phyloP scores from a whole-genome alignment of 2,797 vertebrate genomes.

The Dendrocincla tyrannina region DNA sequence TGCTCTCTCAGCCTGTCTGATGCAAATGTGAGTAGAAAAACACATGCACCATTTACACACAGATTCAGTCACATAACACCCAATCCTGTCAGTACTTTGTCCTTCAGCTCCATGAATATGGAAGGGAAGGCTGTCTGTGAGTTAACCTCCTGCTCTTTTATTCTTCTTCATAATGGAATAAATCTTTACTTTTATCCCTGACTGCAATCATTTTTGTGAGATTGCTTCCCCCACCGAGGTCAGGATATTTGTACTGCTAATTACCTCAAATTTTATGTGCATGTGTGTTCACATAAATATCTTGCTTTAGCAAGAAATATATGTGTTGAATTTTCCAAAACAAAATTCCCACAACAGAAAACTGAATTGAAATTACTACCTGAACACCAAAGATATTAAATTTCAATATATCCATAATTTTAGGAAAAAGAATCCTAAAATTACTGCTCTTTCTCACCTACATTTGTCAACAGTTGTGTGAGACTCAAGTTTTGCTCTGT shows the following conservation, averaged over 20 bases:
- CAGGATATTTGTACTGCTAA: background rate
- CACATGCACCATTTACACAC: background rate
- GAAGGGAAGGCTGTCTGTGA: background rate
- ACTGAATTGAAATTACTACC: background rate
- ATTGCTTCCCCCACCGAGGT: background rate
- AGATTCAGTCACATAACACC: too few relatives aligned
- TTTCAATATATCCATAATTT: background rate
- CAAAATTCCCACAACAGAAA: background rate
- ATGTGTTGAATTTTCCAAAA: background rate
- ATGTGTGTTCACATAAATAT: fast-evolving
- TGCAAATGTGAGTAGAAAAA: background rate
- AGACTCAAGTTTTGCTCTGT: background rate
- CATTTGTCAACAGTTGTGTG: background rate
- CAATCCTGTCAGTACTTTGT: background rate
- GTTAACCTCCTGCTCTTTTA: background rate
- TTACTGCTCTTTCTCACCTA: background rate
- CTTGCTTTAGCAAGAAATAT: background rate
- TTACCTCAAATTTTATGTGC: background rate
- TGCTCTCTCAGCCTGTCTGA: background rate
- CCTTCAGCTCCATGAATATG: background rate
- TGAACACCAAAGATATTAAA: background rate
- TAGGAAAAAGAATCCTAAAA: background rate
- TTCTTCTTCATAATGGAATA: background rate
- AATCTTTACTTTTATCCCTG: background rate
- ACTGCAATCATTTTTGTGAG: background rate